Percentiles rank a stretch among this genome's conserved stretches.
phyloP scores from a whole-genome alignment of 2,888 invertebrate species.

The Mactromeris polynyma region DNA sequence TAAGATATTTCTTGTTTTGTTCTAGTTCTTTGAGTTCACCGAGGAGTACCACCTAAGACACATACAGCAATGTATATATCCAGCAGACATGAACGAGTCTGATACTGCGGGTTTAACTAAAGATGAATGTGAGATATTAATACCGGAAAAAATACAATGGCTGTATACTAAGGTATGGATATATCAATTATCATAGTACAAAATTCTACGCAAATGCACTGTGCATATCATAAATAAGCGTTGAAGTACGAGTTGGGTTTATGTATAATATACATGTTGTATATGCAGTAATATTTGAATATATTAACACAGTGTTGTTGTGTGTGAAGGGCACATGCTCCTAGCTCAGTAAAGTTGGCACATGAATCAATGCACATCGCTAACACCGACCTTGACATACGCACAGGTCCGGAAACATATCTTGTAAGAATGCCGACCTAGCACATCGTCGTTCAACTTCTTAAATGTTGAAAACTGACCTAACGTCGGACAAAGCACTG shows the following conservation, averaged over 20 bases:
- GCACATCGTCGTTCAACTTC: too few relatives aligned
- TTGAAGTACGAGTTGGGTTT: neutral
- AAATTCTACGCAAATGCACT: too few relatives aligned
- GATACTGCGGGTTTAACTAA: neutral
- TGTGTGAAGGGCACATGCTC: neutral
- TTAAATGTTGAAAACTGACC: too few relatives aligned
- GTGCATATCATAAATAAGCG: neutral
- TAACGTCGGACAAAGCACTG: too few relatives aligned
- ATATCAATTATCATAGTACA: too few relatives aligned
- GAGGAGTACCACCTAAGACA: slow-evolving; percentile 25
- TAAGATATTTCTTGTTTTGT: too few relatives aligned
- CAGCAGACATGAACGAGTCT: neutral
- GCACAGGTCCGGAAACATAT: too few relatives aligned
- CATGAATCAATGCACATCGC: too few relatives aligned
- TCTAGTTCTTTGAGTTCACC: slow-evolving; percentile 29
- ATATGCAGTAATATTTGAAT: neutral
- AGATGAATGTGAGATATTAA: slow-evolving; percentile 18
- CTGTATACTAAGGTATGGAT: slow-evolving; percentile 25
- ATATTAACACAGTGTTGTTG: neutral
- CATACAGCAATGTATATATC: slow-evolving; percentile 5
- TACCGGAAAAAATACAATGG: slow-evolving; percentile 15
- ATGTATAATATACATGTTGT: neutral
- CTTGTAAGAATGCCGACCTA: too few relatives aligned
- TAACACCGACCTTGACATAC: too few relatives aligned
- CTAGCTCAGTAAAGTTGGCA: neutral